A percentile compares a stretch with the other conserved stretches of the same genome.
Evolutionary conservation across 2,797 vertebrate genomes (phyloP).

Genomic region (Micropoecilia bifurca): DNA sequence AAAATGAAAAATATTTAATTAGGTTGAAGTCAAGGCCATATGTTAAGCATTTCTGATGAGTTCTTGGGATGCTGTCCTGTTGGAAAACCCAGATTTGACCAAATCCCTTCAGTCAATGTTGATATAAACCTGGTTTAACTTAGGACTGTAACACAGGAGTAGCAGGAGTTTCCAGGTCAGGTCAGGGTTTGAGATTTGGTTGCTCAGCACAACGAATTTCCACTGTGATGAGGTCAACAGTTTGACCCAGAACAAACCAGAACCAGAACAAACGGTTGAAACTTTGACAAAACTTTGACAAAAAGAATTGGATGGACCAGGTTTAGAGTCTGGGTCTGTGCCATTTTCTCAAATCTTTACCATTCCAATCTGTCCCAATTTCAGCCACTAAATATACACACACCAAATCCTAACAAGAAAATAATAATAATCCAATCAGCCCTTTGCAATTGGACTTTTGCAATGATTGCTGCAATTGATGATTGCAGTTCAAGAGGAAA

Average conservation of each 20-base stretch:
- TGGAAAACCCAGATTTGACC: not conserved
- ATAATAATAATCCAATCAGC: not conserved
- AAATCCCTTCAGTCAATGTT: not conserved
- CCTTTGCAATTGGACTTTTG: not conserved
- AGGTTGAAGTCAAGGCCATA: not conserved
- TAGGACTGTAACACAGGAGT: no score
- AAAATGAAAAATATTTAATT: not conserved
- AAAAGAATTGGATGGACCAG: not conserved
- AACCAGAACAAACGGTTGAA: not conserved
- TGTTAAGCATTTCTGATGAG: not conserved
- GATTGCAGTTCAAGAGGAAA: not conserved
- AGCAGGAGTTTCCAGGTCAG: no score
- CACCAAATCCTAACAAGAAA: no score
- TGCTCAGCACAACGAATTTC: no score
- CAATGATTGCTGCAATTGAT: not conserved
- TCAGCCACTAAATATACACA: not conserved
- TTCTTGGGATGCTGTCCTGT: not conserved
- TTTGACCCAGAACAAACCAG: not conserved
- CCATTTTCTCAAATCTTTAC: not conserved
- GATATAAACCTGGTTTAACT: no score
- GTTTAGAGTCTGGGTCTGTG: not conserved
- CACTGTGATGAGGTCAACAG: not conserved
- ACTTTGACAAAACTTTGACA: no score
- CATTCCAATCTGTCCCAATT: not conserved
- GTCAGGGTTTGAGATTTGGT: not conserved